Conservation (phyloP, 2,797 vertebrate genomes). For the Peromyscus attwateri region DNA sequence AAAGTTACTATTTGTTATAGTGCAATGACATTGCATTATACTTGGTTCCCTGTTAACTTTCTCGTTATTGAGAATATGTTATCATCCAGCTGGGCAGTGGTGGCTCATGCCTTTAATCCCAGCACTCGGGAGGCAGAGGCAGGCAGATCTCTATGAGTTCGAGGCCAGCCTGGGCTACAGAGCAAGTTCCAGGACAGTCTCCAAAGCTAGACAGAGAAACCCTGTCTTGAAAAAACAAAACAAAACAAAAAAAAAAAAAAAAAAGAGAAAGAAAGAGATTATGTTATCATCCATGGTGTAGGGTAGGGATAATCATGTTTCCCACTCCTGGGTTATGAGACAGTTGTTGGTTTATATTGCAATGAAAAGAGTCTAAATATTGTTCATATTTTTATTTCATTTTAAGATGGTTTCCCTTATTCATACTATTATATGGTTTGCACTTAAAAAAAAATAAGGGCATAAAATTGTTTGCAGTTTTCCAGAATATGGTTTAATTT, state of each 20-base stretch:
- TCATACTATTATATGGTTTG: neutral
- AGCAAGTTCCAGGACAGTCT: too few species aligned
- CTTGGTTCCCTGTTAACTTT: neutral
- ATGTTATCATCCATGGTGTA: neutral
- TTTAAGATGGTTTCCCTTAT: slow-evolving; percentile 1
- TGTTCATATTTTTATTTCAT: slow-evolving; percentile 18
- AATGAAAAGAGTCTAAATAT: neutral
- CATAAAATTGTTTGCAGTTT: neutral
- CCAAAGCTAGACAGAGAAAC: too few species aligned
- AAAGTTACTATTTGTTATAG: slow-evolving; percentile 10
- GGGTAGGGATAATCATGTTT: neutral
- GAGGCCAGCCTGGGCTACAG: too few species aligned
- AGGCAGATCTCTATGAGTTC: too few species aligned
- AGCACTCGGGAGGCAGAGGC: too few species aligned
- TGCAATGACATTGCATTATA: neutral
- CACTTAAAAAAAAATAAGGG: neutral
- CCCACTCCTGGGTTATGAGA: neutral
- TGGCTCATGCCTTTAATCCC: too few species aligned
- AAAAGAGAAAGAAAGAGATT: neutral
- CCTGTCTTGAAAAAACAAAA: too few species aligned
- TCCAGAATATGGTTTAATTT: slow-evolving; percentile 31
- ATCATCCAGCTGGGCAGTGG: neutral
- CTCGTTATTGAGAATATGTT: neutral
- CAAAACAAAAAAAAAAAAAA: neutral
- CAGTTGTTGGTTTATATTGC: neutral